Conservation (phyloP, 2,113 vertebrate species). For the Donacobius atricapilla region DNA sequence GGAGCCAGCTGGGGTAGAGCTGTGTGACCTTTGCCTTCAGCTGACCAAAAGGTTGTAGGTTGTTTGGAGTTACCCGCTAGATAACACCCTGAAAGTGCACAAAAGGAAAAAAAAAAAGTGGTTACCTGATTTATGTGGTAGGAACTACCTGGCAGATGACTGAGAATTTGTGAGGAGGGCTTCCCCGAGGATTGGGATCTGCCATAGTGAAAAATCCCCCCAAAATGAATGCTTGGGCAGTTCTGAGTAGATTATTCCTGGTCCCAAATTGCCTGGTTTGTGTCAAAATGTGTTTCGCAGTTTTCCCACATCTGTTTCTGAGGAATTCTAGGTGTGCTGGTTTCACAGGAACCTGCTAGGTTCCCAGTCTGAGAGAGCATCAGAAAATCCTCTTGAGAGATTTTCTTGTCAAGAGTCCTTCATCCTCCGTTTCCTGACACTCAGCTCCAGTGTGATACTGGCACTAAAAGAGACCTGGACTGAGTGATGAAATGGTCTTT, state of each 20-base stretch:
- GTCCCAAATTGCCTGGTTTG: not conserved
- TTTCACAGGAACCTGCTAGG: not conserved
- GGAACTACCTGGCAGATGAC: not conserved
- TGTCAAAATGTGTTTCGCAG: not conserved
- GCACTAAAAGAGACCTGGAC: not conserved
- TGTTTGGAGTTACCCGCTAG: not conserved
- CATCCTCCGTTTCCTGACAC: not conserved
- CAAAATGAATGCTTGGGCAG: not conserved
- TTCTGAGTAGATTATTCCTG: not conserved
- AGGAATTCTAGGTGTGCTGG: not conserved
- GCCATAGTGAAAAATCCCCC: fast-evolving
- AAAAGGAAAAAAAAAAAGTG: too few species aligned
- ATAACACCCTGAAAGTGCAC: not conserved
- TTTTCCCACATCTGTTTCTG: not conserved
- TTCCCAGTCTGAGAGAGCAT: not conserved
- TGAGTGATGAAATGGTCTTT: not conserved
- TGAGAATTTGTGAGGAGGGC: not conserved
- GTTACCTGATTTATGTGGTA: not conserved
- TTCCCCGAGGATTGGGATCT: not conserved
- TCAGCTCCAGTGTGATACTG: not conserved
- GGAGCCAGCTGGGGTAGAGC: not conserved
- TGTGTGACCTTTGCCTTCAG: not conserved
- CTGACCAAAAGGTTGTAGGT: not conserved
- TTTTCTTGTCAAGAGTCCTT: not conserved
- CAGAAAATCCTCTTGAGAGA: not conserved